A percentile compares a stretch with the other conserved stretches of the same genome.
These are phyloP conservation scores for Folsomia candida DNA, from an alignment of 2,888 invertebrate species.

Conservation along the genomic window DNA sequence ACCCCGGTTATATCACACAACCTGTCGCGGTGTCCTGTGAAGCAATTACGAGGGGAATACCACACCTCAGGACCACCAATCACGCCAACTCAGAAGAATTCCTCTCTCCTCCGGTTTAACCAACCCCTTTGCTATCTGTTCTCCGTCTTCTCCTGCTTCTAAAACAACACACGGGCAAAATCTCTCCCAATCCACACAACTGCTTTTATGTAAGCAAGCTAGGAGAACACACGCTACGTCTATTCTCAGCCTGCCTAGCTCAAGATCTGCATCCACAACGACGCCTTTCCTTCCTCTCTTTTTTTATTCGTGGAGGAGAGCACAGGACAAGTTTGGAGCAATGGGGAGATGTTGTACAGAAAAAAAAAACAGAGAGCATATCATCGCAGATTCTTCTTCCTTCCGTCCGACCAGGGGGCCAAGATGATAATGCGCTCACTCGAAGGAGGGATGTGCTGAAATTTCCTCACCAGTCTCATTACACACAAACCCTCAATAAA, in stretches of 20 bases:
- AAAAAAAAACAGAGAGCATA: conserved; percentile 16
- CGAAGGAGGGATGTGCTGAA: background rate
- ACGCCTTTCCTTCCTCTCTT: too few relatives aligned
- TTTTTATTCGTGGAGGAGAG: conserved; percentile 19
- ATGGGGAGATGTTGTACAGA: background rate
- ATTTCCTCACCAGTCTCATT: background rate
- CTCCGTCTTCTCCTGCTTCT: background rate
- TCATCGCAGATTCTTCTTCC: background rate
- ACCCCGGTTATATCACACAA: conserved; percentile 48
- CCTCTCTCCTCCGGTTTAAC: conserved; percentile 19
- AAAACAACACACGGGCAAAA: conserved; percentile 5
- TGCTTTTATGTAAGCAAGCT: too few relatives aligned
- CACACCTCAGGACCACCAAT: conserved; percentile 51
- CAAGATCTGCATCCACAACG: conserved; percentile 19
- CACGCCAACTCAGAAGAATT: conserved; percentile 41
- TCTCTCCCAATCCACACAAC: too few relatives aligned
- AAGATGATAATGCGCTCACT: conserved; percentile 19
- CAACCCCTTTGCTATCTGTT: too few relatives aligned
- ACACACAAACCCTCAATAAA: background rate
- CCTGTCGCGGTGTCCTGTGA: conserved; percentile 51
- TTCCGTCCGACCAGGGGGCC: background rate
- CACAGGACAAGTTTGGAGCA: conserved; percentile 6
- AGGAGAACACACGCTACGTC: too few relatives aligned
- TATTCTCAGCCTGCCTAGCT: too few relatives aligned
- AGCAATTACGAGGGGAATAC: conserved; percentile 50